These are phyloP conservation scores for Dendrolimus kikuchii DNA, from an alignment of 1,140 invertebrate genomes.

Conservation along the genomic window DNA sequence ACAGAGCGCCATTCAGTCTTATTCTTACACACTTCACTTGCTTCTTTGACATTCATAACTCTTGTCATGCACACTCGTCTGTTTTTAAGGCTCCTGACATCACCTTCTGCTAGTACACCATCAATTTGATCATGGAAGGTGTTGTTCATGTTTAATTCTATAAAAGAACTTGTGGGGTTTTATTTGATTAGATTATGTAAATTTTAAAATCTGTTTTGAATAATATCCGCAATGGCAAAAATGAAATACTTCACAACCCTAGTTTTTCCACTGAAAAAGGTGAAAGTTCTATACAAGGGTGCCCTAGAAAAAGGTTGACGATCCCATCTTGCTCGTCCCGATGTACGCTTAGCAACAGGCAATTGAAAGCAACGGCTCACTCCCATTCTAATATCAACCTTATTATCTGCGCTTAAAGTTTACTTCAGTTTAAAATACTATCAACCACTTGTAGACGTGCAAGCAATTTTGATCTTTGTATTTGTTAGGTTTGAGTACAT, in stretches of 20 bases:
- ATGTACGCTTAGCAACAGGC: constrained; percentile 55
- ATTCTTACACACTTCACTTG: too few species aligned
- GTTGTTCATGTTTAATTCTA: too few species aligned
- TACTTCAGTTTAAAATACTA: constrained; percentile 3
- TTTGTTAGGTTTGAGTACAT: too few species aligned
- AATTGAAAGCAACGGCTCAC: constrained; percentile 37
- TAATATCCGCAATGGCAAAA: not conserved
- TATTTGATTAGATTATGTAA: not conserved
- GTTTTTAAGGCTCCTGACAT: too few species aligned
- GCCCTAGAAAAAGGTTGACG: constrained; percentile 61
- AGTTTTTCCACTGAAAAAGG: constrained; percentile 21
- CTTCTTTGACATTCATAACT: too few species aligned
- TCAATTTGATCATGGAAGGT: too few species aligned
- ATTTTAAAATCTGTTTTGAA: not conserved
- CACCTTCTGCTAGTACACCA: too few species aligned
- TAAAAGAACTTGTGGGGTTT: too few species aligned
- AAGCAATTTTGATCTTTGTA: too few species aligned
- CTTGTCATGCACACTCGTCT: too few species aligned
- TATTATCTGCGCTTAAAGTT: constrained; percentile 10
- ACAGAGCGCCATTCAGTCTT: too few species aligned
- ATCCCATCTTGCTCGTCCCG: constrained; percentile 33
- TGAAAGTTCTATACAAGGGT: constrained; percentile 41
- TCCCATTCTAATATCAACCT: constrained; percentile 11
- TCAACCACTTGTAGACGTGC: too few species aligned
- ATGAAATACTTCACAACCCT: constrained; percentile 1